These are phyloP conservation scores for Nemoura dubitans DNA, from an alignment of 2,888 invertebrate species.

Conservation along the genomic window DNA sequence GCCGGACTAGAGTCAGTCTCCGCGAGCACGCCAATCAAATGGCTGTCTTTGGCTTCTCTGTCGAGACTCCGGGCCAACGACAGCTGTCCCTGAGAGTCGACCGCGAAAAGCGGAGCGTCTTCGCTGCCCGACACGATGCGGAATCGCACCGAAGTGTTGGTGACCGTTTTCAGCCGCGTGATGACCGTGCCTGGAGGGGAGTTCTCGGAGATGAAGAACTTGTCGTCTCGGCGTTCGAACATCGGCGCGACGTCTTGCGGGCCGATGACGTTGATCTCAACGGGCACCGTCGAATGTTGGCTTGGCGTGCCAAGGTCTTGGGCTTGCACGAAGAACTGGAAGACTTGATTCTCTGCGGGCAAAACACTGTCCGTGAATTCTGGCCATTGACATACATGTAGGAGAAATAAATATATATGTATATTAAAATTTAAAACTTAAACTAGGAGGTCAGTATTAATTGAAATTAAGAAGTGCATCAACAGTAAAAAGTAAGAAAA, in stretches of 20 bases:
- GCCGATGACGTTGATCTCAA: constrained; percentile 81
- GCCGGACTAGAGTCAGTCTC: constrained; percentile 78
- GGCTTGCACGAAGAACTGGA: constrained; percentile 91
- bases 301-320: constrained; percentile 80
- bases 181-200: constrained; percentile 74
- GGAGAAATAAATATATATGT: too few relatives aligned
- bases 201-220: constrained; percentile 83
- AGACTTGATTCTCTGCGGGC: constrained; percentile 74
- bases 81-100: constrained; percentile 79
- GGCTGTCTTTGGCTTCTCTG: constrained; percentile 74
- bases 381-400: too few relatives aligned
- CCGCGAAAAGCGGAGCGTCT: constrained; percentile 72
- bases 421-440: too few relatives aligned
- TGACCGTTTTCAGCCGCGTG: constrained; percentile 71
- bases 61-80: constrained; percentile 77
- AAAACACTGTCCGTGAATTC: constrained; percentile 46
- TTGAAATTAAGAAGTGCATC: too few relatives aligned
- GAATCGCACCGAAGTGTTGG: constrained; percentile 68
- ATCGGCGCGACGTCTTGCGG: constrained; percentile 75
- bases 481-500: too few relatives aligned
- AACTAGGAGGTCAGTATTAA: too few relatives aligned
- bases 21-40: constrained; percentile 76
- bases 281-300: constrained; percentile 80
- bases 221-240: constrained; percentile 77
- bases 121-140: constrained; percentile 69